Evolutionary conservation across 2,797 vertebrate species (phyloP).

Genomic region (Bufotes viridis): DNA sequence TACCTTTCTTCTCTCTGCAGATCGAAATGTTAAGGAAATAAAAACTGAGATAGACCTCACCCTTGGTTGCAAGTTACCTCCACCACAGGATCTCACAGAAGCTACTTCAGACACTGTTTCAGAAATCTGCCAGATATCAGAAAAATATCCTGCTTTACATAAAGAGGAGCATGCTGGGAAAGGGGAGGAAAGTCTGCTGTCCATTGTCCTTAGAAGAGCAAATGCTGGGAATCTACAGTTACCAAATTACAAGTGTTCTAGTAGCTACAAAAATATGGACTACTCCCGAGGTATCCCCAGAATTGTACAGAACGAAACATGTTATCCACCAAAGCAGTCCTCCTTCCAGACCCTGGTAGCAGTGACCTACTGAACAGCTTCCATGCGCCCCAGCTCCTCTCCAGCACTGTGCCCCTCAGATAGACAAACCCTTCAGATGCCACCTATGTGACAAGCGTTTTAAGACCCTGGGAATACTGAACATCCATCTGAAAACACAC

Average conservation of each 20-base stretch:
- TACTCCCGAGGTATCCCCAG: neutral
- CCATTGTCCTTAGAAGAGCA: slow-evolving; percentile 47
- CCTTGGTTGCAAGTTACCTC: neutral
- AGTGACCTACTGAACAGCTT: neutral
- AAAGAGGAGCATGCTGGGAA: neutral
- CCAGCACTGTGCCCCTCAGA: neutral
- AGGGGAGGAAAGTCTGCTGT: slow-evolving; percentile 47
- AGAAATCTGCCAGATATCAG: neutral
- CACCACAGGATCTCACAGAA: neutral
- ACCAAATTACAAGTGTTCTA: slow-evolving; percentile 30
- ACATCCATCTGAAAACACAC: slow-evolving; percentile 68
- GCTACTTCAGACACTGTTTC: neutral
- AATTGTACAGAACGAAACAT: neutral
- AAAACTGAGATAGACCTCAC: neutral
- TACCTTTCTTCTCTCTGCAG: neutral
- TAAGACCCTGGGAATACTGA: slow-evolving; percentile 64
- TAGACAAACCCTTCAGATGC: slow-evolving; percentile 62
- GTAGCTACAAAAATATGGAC: neutral
- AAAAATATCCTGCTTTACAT: neutral
- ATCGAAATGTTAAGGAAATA: neutral
- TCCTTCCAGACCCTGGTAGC: slow-evolving; percentile 6
- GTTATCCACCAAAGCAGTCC: neutral
- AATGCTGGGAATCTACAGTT: slow-evolving; percentile 7
- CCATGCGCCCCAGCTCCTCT: too few species aligned
- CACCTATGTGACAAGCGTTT: slow-evolving; percentile 65